Evolutionary conservation across 2,797 vertebrate species (phyloP).

Genomic region (Artibeus jamaicensis): DNA sequence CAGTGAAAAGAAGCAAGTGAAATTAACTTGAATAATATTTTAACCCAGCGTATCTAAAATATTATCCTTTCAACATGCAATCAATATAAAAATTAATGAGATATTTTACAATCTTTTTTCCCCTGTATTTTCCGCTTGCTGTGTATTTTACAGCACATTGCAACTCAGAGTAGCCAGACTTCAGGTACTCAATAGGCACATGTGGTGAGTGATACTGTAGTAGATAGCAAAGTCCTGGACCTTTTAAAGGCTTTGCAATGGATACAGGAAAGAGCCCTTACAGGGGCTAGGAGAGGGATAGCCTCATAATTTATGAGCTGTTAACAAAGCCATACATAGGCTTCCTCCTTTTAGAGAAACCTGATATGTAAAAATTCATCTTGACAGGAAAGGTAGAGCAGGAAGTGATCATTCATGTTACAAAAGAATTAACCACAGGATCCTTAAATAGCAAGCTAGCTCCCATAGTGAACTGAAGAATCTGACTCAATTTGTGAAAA

Average conservation of each 20-base stretch:
- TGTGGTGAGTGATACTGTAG: background rate
- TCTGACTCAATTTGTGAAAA: constrained; percentile 73
- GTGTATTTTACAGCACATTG: background rate
- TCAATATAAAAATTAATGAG: constrained; percentile 1
- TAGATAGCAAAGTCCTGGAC: background rate
- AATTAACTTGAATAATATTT: constrained; percentile 7
- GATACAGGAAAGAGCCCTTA: background rate
- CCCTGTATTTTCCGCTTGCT: background rate
- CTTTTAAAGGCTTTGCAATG: background rate
- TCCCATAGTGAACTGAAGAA: constrained; percentile 59
- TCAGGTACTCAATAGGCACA: background rate
- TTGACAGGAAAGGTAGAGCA: constrained; percentile 72
- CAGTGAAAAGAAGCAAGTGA: background rate
- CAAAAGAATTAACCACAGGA: constrained; percentile 74
- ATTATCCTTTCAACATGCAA: background rate
- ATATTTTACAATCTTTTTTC: background rate
- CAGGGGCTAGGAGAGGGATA: background rate
- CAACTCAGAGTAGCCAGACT: background rate
- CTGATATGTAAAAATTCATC: constrained; percentile 64
- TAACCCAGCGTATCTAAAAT: background rate
- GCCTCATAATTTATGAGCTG: constrained; percentile 3
- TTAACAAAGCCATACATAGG: constrained; percentile 31
- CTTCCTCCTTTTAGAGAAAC: constrained; percentile 60
- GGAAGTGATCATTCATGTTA: constrained; percentile 77
- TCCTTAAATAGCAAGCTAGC: constrained; percentile 74